These are phyloP conservation scores for Phyllotreta striolata DNA, from an alignment of 2,888 invertebrate species.

Conservation along the genomic window DNA sequence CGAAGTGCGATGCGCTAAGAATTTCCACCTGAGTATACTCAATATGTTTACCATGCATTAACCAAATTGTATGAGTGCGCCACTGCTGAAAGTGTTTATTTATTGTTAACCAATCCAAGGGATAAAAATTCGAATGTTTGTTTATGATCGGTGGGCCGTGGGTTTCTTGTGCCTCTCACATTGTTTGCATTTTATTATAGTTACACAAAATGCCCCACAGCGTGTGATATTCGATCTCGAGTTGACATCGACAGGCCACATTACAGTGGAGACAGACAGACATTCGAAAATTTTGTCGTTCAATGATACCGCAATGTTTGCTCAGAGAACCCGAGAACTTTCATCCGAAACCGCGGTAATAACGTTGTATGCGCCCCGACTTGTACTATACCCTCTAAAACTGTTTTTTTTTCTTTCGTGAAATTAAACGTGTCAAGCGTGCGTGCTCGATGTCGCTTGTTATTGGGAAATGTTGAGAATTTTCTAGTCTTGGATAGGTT, in stretches of 20 bases:
- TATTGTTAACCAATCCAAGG: constrained; percentile 34
- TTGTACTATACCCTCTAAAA: no score
- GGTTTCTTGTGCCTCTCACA: constrained; percentile 35
- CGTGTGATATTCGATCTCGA: constrained; percentile 31
- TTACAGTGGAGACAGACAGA: constrained; percentile 9
- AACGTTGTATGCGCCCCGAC: neutral
- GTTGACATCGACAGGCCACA: constrained; percentile 21
- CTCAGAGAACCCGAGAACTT: constrained; percentile 13
- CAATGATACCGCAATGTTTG: constrained; percentile 13
- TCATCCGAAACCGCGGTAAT: constrained; percentile 13
- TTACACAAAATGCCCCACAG: constrained; percentile 35
- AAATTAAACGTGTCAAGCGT: no score
- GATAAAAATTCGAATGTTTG: constrained; percentile 37
- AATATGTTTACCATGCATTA: neutral
- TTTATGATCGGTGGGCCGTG: constrained; percentile 33
- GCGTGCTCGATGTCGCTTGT: no score
- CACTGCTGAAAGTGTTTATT: constrained; percentile 27
- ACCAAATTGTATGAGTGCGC: constrained; percentile 3
- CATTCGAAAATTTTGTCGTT: constrained; percentile 15
- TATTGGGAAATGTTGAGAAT: no score
- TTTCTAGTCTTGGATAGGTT: no score
- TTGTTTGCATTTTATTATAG: constrained; percentile 40
- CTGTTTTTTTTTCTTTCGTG: no score
- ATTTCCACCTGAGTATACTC: neutral
- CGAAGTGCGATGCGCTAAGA: no score